Base-by-base conservation (phyloP, 1,140 invertebrate genomes). In the Drosophila parvula region DNA sequence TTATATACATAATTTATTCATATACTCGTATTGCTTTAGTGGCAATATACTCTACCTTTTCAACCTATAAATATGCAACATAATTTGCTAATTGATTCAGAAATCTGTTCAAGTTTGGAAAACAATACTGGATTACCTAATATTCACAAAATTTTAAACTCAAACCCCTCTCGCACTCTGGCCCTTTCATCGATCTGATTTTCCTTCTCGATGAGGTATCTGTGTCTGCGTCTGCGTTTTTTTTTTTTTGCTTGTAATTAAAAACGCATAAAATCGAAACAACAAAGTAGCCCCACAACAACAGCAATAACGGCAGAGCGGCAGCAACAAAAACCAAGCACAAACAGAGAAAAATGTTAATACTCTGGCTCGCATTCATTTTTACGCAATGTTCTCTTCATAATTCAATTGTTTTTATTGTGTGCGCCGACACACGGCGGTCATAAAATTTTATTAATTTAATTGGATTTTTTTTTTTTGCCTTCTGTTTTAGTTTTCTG, bases 331-430 rank as follows among this genome's bases (percentile, higher is more conserved):
- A n/a, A n/a, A n/a, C n/a, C 14, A 76, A 68, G 12, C 36, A 45
- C 62, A 59, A 78, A 78, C 58, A 71, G 41, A 32, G 67, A 61
- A 53, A 58, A 78, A 45, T 81, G 60, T 78, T 78, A 68, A 67
- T 78, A 64, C 69, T 62, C 50, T 44, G 47, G 56, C 64, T 48
- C 48, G 47, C 16, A 73, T 81, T 62, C 60, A 64, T 68, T 74
- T 68, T 80, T 89, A 79, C 83, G 76, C 64, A 83, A 80, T 83
- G 64, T 78, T 74, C 77, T 77, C 68, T 88, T 78, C 84, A 88
- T 89, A 84, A 89, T 89, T 89, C 79, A 88, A 89, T 89, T 89
- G 79, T 74, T 81, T 89, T 84, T 71, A 89, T 84, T 74, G 59
- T 79, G 51, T 73, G 71, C 71, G 47, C 61, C 48, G 77, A 32